These are phyloP conservation scores for Cyphomyrus discorhynchus DNA, from an alignment of 2,113 vertebrate species.

Conservation along the genomic window DNA sequence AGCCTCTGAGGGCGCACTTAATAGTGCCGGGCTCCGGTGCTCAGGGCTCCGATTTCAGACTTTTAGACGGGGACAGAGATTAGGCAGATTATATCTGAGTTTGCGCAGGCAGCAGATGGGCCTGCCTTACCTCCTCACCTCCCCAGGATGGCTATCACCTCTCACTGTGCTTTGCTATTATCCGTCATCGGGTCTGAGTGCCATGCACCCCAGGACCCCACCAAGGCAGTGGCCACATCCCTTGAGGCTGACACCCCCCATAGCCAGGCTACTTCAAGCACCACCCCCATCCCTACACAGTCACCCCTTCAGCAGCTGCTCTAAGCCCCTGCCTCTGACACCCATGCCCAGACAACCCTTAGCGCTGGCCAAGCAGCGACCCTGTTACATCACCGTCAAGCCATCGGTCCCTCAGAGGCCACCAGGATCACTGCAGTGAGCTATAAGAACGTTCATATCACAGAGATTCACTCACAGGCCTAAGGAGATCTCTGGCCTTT, in stretches of 20 bases:
- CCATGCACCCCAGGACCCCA: background rate
- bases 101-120: background rate
- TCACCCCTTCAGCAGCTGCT: background rate
- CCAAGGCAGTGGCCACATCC: background rate
- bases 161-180: background rate
- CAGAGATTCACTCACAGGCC: background rate
- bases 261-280: background rate
- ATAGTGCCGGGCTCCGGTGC: background rate
- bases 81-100: background rate
- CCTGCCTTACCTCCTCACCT: background rate
- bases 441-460: background rate
- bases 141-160: background rate
- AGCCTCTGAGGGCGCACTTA: background rate
- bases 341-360: background rate
- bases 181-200: background rate
- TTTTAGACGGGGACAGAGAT: background rate
- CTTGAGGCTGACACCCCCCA: background rate
- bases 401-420: background rate
- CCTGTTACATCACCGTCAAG: background rate
- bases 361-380: background rate
- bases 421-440: background rate
- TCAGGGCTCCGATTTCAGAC: background rate
- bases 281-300: background rate
- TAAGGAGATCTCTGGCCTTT: background rate
- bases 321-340: background rate